These are phyloP conservation scores for Netelia inedita DNA, from an alignment of 2,888 invertebrate species.

Conservation along the genomic window DNA sequence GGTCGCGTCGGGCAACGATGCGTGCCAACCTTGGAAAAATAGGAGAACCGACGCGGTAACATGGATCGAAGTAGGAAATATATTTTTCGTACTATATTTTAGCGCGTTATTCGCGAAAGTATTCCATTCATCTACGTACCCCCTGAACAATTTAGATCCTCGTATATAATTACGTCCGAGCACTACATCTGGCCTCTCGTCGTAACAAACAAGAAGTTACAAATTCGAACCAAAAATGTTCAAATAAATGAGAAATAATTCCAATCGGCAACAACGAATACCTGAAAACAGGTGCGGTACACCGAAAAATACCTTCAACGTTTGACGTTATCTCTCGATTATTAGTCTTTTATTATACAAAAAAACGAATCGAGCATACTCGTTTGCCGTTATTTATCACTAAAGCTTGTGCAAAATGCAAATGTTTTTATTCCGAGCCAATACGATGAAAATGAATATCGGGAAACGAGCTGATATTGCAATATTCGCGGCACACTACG, in stretches of 20 bases:
- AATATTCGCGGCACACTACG: not conserved
- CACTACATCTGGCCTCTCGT: not conserved
- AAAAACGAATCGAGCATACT: not conserved
- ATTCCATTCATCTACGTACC: conserved; percentile 43
- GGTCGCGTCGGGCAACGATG: conserved; percentile 58
- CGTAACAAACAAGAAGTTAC: not conserved
- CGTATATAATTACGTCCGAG: not conserved
- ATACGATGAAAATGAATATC: too few species aligned
- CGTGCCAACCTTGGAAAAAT: conserved; percentile 66
- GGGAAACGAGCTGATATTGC: too few species aligned
- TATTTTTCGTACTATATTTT: conserved; percentile 60
- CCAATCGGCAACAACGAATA: too few species aligned
- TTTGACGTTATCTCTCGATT: not conserved
- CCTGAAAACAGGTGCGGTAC: too few species aligned
- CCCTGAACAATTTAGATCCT: conserved; percentile 13
- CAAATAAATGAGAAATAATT: too few species aligned
- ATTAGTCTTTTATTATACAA: not conserved
- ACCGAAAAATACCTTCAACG: not conserved
- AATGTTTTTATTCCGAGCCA: not conserved
- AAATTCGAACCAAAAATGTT: not conserved
- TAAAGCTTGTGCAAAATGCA: not conserved
- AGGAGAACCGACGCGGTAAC: conserved; percentile 29
- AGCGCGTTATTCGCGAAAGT: conserved; percentile 31
- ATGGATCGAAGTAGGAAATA: conserved; percentile 30
- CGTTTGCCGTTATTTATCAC: not conserved